Conservation (phyloP, 1,140 invertebrate species). For the Macrocentrus cingulum region DNA sequence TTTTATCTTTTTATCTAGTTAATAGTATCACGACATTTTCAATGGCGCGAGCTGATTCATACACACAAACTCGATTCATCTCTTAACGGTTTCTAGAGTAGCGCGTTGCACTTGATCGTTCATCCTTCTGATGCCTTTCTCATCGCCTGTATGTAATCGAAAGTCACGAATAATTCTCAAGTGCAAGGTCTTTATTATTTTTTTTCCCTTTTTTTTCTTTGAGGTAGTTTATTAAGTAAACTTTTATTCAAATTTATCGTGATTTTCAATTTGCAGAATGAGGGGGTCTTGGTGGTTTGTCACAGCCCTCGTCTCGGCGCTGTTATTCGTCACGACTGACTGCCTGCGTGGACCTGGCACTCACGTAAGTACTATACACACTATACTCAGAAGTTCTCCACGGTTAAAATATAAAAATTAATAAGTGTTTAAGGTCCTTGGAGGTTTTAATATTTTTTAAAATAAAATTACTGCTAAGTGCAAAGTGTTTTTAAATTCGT, state of each 20-base stretch:
- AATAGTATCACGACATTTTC: no score
- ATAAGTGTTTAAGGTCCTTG: no score
- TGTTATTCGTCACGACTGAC: slow-evolving; percentile 41
- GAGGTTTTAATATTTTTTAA: no score
- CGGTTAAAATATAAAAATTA: no score
- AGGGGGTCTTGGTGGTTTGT: slow-evolving; percentile 43
- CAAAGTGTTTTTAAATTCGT: no score
- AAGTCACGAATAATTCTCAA: slow-evolving; percentile 24
- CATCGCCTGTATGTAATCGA: slow-evolving; percentile 8
- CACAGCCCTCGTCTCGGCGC: slow-evolving; percentile 39
- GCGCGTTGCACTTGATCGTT: slow-evolving; percentile 9
- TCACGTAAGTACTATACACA: slow-evolving; percentile 40
- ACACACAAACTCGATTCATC: slow-evolving; percentile 23
- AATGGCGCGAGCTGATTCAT: no score
- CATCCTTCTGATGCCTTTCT: neutral
- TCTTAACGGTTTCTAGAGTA: slow-evolving; percentile 40
- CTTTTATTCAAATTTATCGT: no score
- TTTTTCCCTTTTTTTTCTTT: neutral
- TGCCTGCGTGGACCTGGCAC: slow-evolving; percentile 44
- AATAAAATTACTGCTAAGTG: no score
- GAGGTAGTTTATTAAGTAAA: no score
- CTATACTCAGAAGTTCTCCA: neutral
- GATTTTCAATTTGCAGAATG: slow-evolving; percentile 43
- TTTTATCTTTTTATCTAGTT: no score
- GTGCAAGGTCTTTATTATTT: slow-evolving; percentile 23